Evolutionary conservation across 1,140 invertebrate species (phyloP), one percentile per base, ranked within the genome.

Genomic region (Araneus ventricosus): DNA sequence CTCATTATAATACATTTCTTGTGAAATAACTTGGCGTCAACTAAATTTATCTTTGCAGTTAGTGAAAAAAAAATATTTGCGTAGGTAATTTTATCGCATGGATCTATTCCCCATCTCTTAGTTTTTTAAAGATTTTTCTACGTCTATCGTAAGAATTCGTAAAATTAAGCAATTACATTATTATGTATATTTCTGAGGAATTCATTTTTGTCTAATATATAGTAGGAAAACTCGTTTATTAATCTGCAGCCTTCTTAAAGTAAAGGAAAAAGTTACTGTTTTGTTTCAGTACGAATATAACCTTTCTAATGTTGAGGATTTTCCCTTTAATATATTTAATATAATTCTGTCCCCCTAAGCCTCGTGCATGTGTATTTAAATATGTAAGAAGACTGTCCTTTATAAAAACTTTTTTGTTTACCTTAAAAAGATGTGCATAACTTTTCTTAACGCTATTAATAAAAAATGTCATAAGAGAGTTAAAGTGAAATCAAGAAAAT

Each of bases 381-480:
- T 45, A 82, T n/a, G 79, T 27, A 41, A n/a, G 22, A 45, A n/a
- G 27, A 79, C 70, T 24, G 17, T 27, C 10, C 17, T 52, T 52
- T 17, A 52, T 52, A 52, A 80, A 80, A 39, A 24, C n/a, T 45
- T 75, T 67, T 75, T 75, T 20, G 30, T 30, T 20, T 14, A 17
- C 67, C 27, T 75, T 75, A 75, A 75, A 82, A 82, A 82, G 80
- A 82, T 41, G 22, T 45, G 30, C 80, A 30, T n/a, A 82, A 82
- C 80, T 82, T 82, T 82, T 45, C 79, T 82, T 82, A 41, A 6
- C 1, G n/a, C 27, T 52, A 82, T 82, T n/a, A 82, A 45, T 45
- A 82, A 82, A 45, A 82, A 45, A 45, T 27, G 30, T 75, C 14
- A n/a, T n/a, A 41, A 82, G 22, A 41, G 24, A 27, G 80, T 41